These are phyloP conservation scores for Euphonia xanthogaster DNA, from an alignment of 2,797 vertebrate species.

Conservation along the genomic window DNA sequence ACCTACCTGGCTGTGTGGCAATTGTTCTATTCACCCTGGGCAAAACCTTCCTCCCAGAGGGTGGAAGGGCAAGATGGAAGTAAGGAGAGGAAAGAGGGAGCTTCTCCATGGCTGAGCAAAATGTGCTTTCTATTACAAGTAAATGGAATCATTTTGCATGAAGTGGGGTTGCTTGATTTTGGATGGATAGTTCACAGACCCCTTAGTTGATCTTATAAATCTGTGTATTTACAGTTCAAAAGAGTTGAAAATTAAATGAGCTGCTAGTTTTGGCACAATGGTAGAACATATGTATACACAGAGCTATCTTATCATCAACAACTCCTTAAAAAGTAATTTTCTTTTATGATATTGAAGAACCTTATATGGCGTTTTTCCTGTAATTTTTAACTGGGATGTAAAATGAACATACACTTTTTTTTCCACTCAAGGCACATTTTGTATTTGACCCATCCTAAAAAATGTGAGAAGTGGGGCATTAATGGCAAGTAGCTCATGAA, in stretches of 20 bases:
- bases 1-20: not conserved
- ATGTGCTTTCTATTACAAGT: not conserved
- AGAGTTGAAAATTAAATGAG: not conserved
- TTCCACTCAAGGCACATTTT: not conserved
- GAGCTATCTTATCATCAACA: not conserved
- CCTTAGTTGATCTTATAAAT: not conserved
- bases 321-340: not conserved
- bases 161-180: not conserved
- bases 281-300: not conserved
- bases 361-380: fast-evolving
- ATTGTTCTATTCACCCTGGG: fast-evolving
- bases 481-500: not conserved
- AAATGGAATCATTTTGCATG: not conserved
- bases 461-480: not conserved
- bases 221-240: not conserved
- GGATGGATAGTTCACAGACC: not conserved
- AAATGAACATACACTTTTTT: not conserved
- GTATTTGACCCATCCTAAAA: not conserved
- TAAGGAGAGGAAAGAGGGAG: not conserved
- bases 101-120: not conserved
- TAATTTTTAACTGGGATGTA: not conserved
- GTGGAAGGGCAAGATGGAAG: not conserved
- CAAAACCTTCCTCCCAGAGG: not conserved
- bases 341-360: not conserved
- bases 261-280: not conserved